Base-by-base conservation (phyloP, 2,888 invertebrate species). In the Melanostoma scalare region DNA sequence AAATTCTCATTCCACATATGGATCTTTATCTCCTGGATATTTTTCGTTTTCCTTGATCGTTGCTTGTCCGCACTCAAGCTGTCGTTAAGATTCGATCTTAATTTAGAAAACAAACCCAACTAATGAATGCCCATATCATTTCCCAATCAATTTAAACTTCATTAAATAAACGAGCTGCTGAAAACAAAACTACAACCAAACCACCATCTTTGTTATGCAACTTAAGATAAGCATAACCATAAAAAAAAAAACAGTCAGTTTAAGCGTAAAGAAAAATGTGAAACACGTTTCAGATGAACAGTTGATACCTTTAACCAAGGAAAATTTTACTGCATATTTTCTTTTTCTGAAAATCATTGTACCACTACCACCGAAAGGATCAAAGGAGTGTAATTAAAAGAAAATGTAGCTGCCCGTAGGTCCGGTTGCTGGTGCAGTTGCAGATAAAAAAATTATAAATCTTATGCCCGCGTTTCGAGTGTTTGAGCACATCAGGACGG, bases 301-400 rank as follows among this genome's bases (percentile, higher is more conserved):
- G 74, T 68, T 79, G 68, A 74, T 74, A 61, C 44, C 61, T 36
- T 33, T 10, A 36, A 31, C 31, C 56, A 73, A 68, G 79, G 61
- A 56, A 48, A 40, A 36, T 55, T 42, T 67, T 60, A 10, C 3
- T 38, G 58, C 33, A 6, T 40, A 4, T 42, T 63, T 10, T 52
- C 30, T 61, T 76, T 71, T 71, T 36, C 71, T 36, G 56, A 38
- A 40, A 71, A 72, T 50, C 65, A 61, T 67, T 60, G 48, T 72
- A 76, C 61, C 67, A 55, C 44, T 46, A 61, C 36, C 38, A 63
- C 30, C 20, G 38, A 20, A 48, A 72, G 61, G 52, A 82, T 61
- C 61, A 77, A 82, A 73, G 67, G 50, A 73, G 61, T 68, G 44
- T 77, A 69, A 77, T 77, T 73, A 73, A 82, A 82, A 58, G 77